These are phyloP conservation scores for Netelia virgata DNA, from an alignment of 2,888 invertebrate genomes.

Conservation along the genomic window DNA sequence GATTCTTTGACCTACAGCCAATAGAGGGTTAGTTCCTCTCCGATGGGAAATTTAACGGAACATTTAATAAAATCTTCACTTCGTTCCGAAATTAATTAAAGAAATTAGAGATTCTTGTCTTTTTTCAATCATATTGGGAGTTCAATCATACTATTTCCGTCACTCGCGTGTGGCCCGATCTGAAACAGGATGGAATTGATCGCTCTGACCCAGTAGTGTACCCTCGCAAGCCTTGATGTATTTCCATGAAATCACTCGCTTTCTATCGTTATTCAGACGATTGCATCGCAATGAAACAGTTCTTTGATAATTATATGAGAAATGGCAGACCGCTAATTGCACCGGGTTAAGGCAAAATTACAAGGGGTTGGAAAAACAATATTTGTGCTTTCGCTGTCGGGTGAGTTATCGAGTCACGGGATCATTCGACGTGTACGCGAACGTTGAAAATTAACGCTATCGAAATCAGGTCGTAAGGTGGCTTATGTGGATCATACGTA, in stretches of 20 bases:
- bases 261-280: neutral
- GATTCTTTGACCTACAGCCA: too few species aligned
- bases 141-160: constrained; percentile 20
- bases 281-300: too few species aligned
- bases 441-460: constrained; percentile 63
- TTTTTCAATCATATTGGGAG: neutral
- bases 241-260: neutral
- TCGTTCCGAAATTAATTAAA: neutral
- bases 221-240: neutral
- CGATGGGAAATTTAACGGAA: too few species aligned
- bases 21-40: too few species aligned
- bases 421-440: constrained; percentile 55
- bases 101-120: neutral
- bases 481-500: constrained; percentile 56
- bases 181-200: constrained; percentile 17
- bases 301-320: too few species aligned
- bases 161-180: constrained; percentile 18
- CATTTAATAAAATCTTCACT: neutral
- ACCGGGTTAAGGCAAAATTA: neutral
- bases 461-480: constrained; percentile 67
- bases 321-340: neutral
- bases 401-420: constrained; percentile 47
- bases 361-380: neutral
- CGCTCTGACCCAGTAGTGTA: constrained; percentile 13
- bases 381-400: constrained; percentile 6